Base-by-base conservation (phyloP, 2,797 vertebrate genomes). In the Orientallactaga sibirica region DNA sequence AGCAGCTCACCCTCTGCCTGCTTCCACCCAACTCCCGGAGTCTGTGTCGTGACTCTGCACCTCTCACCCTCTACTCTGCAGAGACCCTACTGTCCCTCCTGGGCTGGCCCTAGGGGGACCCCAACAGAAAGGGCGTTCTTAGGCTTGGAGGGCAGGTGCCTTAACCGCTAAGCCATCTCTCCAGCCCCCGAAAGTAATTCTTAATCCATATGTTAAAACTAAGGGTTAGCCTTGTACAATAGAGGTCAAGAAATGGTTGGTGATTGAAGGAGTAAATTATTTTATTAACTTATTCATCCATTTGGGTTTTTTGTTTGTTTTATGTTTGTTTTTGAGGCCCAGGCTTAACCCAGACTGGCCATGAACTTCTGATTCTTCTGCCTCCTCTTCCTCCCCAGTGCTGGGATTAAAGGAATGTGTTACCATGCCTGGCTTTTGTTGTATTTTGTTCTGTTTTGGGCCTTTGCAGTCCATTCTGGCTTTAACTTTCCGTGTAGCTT, bases 231-330 rank as follows among this genome's bases (percentile, higher is more conserved):
- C 80, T 75, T 94, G 29, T 24, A 33, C 85, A 85, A 33, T 37
- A 92, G 19, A 58, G 41, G 68, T 75, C 52, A 92, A 79, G 66
- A 91, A 86, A 84, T 92, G 7, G 83, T 90, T 87, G 19, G 80
- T 95, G 27, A 90, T 14, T 66, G 25, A 86, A 37, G 37, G 22
- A 83, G 24, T 61, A 20, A 22, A 48, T 86, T 95, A 92, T 94
- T 90, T 73, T 41, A 71, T 71, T 71, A 85, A 58, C 33, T 86
- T 41, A 55, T 16, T 85, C 67, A 62, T 85, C 58, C 7, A 71
- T 48, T 48, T 48, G 48, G 48, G 8, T 48, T 48, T 75, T 37
- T 85, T 58, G 4, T 74, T 86, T 73, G 15, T 19, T 64, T 43
- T 74, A 41, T 75, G 12, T 75, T 64, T 29, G 67, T 29, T 29